phyloP scores from a whole-genome alignment of 1,140 invertebrate genomes.

The Armadillidium nasatum region DNA sequence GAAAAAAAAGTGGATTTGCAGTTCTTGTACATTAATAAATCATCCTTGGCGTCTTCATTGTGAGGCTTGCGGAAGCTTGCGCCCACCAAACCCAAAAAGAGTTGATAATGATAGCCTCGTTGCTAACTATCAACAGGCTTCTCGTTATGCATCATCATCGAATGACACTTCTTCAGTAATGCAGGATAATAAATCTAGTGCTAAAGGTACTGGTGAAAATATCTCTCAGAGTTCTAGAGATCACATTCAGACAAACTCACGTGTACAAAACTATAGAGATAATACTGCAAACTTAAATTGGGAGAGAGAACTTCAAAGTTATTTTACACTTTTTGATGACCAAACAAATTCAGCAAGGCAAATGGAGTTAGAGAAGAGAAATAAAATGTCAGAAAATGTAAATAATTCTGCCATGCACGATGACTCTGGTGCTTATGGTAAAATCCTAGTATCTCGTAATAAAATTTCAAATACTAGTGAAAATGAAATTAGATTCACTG shows the following conservation, averaged over 20 bases:
- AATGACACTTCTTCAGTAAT: constrained; percentile 30
- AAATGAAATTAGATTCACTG: neutral
- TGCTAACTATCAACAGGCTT: neutral
- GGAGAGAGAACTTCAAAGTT: constrained; percentile 44
- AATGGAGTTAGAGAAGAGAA: too few relatives aligned
- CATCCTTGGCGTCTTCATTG: constrained; percentile 57
- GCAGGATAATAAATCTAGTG: constrained; percentile 22
- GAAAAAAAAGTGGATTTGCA: constrained; percentile 53
- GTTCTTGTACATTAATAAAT: constrained; percentile 56
- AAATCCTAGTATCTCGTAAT: neutral
- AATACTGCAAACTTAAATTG: constrained; percentile 35
- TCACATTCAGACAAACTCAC: constrained; percentile 26
- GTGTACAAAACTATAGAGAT: constrained; percentile 16
- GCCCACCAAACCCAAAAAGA: constrained; percentile 46
- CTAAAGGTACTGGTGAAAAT: constrained; percentile 23
- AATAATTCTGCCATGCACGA: neutral
- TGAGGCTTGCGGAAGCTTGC: constrained; percentile 53
- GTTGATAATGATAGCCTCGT: constrained; percentile 30
- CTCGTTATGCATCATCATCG: neutral
- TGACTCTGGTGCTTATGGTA: neutral
- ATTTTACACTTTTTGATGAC: constrained; percentile 40
- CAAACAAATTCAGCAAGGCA: neutral
- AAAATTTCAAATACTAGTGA: neutral
- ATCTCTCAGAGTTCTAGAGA: constrained; percentile 22
- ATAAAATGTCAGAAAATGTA: neutral